Evolutionary conservation across 1,140 invertebrate genomes (phyloP), one percentile per base, ranked within the genome.

Genomic region (Callitettix versicolor): DNA sequence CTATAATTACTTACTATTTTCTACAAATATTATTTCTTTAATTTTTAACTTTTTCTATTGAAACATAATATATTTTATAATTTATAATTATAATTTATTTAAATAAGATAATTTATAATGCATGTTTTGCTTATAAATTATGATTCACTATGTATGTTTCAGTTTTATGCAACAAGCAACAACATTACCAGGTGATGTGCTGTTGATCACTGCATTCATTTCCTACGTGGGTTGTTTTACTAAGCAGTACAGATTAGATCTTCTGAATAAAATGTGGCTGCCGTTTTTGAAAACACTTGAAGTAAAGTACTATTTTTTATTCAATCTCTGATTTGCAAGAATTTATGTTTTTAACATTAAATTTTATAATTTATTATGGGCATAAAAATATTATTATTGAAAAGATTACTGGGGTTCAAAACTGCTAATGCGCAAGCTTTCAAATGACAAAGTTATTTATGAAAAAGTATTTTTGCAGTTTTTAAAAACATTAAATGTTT

Each of bases 211-310:
- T 36, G 92, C 94, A 15, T 97, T 97, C 67, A 90, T 97, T 60
- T 96, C 94, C 1, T 98, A 98, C 67, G 88, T 95, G 1, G 94
- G 95, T 15, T 95, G 91, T 65, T 98, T 98, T 63, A 95, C 91
- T 0, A 96, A 95, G 69, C 80, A 85, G 62, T 97, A 93, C 65
- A 77, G 95, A 59, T 69, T 85, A 46, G 91, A 96, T 71, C 74
- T 98, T 20, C 66, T 95, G 58, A 82, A 94, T 56, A 93, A 93
- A 67, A 82, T 86, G 68, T 93, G 90, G 90, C 73, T 91, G 14
- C 88, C 90, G 2, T 85, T 77, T 69, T 69, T 89, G 17, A 85
- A 82, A 65, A 80, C 74, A 53, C 67, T 88, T 24, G 85, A 89
- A 69, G 81, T 83, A 58, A 7, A 36, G 1, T 22, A 52, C 3